Evolutionary conservation across 2,888 invertebrate genomes (phyloP).

Genomic region (Diarsia dahlii): DNA sequence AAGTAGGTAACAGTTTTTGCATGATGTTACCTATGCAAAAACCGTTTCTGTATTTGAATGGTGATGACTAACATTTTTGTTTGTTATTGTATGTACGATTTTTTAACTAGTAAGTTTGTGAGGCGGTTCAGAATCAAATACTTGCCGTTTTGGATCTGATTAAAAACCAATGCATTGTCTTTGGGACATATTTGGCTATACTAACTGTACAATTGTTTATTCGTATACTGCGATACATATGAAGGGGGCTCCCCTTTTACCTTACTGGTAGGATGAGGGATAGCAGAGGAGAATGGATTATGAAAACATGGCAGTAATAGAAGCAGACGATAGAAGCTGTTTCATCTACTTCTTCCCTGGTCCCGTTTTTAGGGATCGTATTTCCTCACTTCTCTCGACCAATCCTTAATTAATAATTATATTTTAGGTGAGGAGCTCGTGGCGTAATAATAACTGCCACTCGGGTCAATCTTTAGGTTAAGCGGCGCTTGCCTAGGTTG

Average conservation of each 20-base stretch:
- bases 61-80: conserved; percentile 29
- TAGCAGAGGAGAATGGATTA: background rate
- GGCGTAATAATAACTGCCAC: too few relatives aligned
- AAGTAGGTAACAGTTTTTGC: conserved; percentile 19
- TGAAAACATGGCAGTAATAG: too few relatives aligned
- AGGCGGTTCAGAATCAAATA: background rate
- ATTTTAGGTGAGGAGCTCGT: too few relatives aligned
- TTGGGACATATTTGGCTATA: conserved; percentile 28
- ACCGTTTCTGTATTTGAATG: conserved; percentile 23
- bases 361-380: too few relatives aligned
- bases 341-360: background rate
- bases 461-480: too few relatives aligned
- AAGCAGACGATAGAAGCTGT: background rate
- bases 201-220: conserved; percentile 30
- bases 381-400: too few relatives aligned
- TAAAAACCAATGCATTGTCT: conserved; percentile 30
- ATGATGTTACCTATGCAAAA: background rate
- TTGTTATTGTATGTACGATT: conserved; percentile 6
- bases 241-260: too few relatives aligned
- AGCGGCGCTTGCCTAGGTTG: too few relatives aligned
- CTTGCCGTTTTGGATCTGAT: background rate
- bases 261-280: background rate
- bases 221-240: background rate
- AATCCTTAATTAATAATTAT: too few relatives aligned
- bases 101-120: background rate